A percentile compares a stretch with the other conserved stretches of the same genome.
Conservation (phyloP, 2,113 vertebrate species). For the Alces alces region DNA sequence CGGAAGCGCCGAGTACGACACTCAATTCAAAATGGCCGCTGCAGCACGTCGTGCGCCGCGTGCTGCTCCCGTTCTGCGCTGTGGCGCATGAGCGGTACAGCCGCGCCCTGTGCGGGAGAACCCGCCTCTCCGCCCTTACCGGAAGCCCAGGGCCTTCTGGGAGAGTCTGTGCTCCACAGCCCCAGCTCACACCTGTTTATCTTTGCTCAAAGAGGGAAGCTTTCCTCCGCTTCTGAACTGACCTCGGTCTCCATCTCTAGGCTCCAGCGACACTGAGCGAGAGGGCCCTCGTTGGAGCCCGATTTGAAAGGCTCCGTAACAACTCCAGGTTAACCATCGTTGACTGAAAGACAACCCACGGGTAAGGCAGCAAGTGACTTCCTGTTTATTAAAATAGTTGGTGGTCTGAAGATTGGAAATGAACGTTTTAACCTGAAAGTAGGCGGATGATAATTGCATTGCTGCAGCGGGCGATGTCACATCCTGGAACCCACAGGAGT, state of each 20-base stretch:
- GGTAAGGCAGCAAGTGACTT: neutral
- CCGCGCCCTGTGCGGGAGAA: accelerated
- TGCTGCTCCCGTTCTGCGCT: accelerated
- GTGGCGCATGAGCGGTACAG: neutral
- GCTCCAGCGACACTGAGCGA: neutral
- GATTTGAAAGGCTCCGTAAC: neutral
- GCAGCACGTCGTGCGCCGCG: accelerated
- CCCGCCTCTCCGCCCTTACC: too few relatives aligned
- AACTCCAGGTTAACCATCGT: neutral
- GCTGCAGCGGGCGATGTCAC: neutral
- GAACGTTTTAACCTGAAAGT: neutral
- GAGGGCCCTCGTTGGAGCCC: neutral
- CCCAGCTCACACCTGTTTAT: neutral
- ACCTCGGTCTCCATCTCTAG: neutral
- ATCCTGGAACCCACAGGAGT: neutral
- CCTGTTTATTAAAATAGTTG: neutral
- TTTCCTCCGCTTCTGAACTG: neutral
- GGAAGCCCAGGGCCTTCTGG: too few relatives aligned
- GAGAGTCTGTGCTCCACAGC: neutral
- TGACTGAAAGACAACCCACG: neutral
- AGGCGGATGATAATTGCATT: neutral
- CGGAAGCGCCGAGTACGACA: accelerated
- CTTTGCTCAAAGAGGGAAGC: neutral
- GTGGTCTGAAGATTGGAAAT: neutral
- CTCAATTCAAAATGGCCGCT: neutral